Base-by-base conservation (phyloP, 1,140 invertebrate genomes). In the Magallana angulata region DNA sequence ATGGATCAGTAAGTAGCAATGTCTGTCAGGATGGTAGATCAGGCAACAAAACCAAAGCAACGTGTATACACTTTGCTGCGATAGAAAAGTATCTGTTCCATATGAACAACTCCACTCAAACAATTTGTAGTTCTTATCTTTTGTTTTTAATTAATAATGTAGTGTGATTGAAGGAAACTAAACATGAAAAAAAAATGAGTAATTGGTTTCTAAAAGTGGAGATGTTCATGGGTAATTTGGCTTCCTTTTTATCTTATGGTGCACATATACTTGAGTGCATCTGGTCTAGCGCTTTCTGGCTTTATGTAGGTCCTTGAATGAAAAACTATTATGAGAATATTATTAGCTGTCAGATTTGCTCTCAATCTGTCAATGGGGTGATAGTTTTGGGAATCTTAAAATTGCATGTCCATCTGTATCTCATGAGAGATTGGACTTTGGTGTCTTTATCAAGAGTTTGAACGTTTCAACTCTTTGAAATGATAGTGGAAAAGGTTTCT, bases 1-100 rank as follows among this genome's bases (percentile, higher is more conserved):
- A 76, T 76, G 68, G 81, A 82, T 82, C 68, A 76, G 68, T 76
- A 76, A 76, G 68, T 76, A 71, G 36, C 18, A 7, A 11, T 30
- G 12, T 71, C 68, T 71, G 68, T 71, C 68, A 30, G 18, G 24
- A 30, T 9, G 24, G 36, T 9, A 36, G 68, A 76, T 76, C 8
- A 48, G 2, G 36, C 24, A 71, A 24, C n/a, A 71, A 71, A 76
- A 5, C 24, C 18, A 76, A 36, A 12, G 36, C 24, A 18, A 71
- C 64, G 1, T 11, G 24, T 48, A 76, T 24, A 76, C 68, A 76
- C 18, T 76, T 76, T 76, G 68, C 68, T 76, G 68, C 68, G 12
- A 30, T 76, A 76, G 68, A 76, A 76, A 76, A 14, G 6, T 14
- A 36, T 36, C 24, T 36, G 9, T 48, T 9, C 36, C 36, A 48